Evolutionary conservation across 2,888 invertebrate species (phyloP).

Genomic region (Choreutis nemorana): DNA sequence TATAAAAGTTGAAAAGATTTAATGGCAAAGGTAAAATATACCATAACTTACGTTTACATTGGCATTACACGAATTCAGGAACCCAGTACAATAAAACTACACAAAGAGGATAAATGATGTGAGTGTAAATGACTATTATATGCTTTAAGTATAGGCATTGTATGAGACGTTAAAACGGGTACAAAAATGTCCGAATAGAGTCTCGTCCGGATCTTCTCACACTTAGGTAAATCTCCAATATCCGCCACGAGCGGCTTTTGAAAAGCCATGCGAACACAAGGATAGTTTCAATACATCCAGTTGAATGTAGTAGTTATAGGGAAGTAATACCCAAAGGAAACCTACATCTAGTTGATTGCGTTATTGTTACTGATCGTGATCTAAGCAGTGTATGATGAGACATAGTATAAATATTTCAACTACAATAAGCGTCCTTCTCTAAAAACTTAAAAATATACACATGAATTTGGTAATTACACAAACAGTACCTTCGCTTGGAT

Average conservation of each 20-base stretch:
- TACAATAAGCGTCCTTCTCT: too few species aligned
- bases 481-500: too few species aligned
- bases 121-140: conserved; percentile 34
- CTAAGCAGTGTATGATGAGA: too few species aligned
- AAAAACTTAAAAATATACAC: too few species aligned
- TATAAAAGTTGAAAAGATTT: too few species aligned
- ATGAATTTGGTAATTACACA: too few species aligned
- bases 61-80: too few species aligned
- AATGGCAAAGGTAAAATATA: conserved; percentile 13
- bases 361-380: too few species aligned
- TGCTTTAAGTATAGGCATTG: conserved; percentile 36
- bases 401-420: too few species aligned
- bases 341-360: too few species aligned
- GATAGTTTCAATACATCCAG: neutral
- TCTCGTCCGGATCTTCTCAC: conserved; percentile 45
- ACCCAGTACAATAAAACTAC: neutral
- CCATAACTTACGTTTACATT: conserved; percentile 1
- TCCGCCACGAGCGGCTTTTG: conserved; percentile 40
- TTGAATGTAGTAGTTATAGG: too few species aligned
- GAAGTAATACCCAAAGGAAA: too few species aligned
- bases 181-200: conserved; percentile 38
- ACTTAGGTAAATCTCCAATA: conserved; percentile 57
- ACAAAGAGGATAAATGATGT: conserved; percentile 18
- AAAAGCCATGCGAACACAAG: conserved; percentile 17
- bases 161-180: conserved; percentile 28